phyloP scores from a whole-genome alignment of 2,113 vertebrate genomes.

The Sinocyclocheilus grahami region DNA sequence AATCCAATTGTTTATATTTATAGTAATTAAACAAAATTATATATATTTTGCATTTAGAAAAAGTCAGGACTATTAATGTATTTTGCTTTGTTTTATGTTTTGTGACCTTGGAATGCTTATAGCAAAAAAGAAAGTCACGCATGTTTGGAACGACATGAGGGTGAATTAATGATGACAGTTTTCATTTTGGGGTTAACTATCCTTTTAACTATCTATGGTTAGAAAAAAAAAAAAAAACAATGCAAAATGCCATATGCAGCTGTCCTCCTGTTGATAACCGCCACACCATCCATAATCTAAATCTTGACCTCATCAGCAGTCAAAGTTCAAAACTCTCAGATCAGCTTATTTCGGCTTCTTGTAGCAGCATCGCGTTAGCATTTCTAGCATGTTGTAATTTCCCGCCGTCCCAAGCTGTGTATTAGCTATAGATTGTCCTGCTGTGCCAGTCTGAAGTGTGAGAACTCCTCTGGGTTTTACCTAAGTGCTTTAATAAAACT shows the following conservation, averaged over 20 bases:
- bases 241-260: neutral
- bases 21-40: too few species aligned
- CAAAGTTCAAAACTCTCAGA: neutral
- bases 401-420: neutral
- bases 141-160: neutral
- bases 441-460: neutral
- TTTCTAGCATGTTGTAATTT: neutral
- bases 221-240: too few species aligned
- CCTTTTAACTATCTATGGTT: too few species aligned
- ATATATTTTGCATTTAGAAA: too few species aligned
- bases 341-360: neutral
- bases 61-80: too few species aligned
- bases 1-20: too few species aligned
- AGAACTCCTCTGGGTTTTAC: slow-evolving; percentile 42
- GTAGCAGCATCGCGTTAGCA: too few species aligned
- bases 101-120: too few species aligned
- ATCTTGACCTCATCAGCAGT: neutral
- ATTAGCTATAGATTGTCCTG: slow-evolving; percentile 36
- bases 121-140: too few species aligned
- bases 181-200: neutral
- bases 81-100: too few species aligned
- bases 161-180: neutral
- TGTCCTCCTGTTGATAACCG: too few species aligned
- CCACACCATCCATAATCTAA: neutral
- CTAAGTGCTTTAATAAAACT: slow-evolving; percentile 57